A percentile compares a stretch with the other conserved stretches of the same genome.
phyloP scores from a whole-genome alignment of 2,113 vertebrate genomes.

The Turnix velox region DNA sequence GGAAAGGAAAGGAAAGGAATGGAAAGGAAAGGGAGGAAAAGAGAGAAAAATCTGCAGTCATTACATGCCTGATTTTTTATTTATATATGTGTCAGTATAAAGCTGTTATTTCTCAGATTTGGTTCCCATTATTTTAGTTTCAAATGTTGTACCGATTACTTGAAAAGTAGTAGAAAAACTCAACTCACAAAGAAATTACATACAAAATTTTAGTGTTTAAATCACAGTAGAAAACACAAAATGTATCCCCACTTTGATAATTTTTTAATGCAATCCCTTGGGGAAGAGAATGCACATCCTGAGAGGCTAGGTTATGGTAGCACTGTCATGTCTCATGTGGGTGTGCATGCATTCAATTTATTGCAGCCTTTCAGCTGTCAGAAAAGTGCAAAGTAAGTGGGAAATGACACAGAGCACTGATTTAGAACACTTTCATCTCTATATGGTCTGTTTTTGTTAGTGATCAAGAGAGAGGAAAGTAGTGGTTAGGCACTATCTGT shows the following conservation, averaged over 20 bases:
- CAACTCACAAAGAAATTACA: background rate
- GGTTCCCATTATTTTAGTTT: background rate
- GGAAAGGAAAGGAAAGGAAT: background rate
- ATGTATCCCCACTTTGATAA: background rate
- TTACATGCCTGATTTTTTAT: background rate
- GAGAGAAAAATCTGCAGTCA: background rate
- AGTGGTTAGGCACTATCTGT: slow-evolving; percentile 63
- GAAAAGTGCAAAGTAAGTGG: slow-evolving; percentile 68
- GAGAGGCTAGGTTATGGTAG: slow-evolving; percentile 2
- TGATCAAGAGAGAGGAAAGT: slow-evolving; percentile 67
- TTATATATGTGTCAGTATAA: background rate
- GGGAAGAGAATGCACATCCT: background rate
- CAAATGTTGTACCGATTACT: background rate
- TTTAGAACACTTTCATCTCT: slow-evolving; percentile 70
- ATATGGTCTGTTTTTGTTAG: slow-evolving; percentile 58
- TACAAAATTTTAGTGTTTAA: background rate
- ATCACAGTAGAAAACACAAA: background rate
- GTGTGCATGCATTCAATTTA: slow-evolving; percentile 60
- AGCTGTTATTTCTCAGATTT: background rate
- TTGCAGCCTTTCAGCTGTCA: slow-evolving; percentile 62
- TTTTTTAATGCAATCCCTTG: background rate
- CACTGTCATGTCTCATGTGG: slow-evolving; percentile 32
- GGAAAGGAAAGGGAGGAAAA: background rate
- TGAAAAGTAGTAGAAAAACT: background rate
- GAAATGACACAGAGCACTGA: slow-evolving; percentile 68